Conservation (phyloP, 1,140 invertebrate species). For the Cyclargus thomasi region DNA sequence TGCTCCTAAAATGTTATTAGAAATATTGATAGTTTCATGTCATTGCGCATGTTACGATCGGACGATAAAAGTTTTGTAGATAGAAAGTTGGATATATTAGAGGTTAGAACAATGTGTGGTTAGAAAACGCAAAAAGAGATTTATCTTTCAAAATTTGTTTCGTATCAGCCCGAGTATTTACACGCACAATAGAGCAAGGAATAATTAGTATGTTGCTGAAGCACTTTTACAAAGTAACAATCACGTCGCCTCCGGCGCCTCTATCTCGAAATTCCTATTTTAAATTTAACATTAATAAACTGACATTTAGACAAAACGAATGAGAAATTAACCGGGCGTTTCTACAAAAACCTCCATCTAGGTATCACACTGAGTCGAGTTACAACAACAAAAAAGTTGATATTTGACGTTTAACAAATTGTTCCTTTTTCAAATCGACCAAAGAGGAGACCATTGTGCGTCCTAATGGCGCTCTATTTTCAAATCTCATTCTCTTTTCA, state of each 20-base stretch:
- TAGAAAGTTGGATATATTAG: constrained; percentile 65
- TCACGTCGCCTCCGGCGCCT: constrained; percentile 61
- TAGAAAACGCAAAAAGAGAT: constrained; percentile 41
- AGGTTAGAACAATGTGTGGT: constrained; percentile 52
- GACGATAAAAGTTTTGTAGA: constrained; percentile 62
- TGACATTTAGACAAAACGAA: constrained; percentile 58
- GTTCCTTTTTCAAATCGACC: constrained; percentile 75
- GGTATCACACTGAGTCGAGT: constrained; percentile 61
- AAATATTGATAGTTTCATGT: constrained; percentile 75
- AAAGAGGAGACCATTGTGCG: constrained; percentile 72
- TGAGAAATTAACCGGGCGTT: constrained; percentile 53
- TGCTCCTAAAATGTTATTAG: constrained; percentile 72
- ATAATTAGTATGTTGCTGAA: constrained; percentile 52
- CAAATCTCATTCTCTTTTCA: constrained; percentile 74
- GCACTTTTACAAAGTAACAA: constrained; percentile 58
- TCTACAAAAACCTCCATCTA: constrained; percentile 60
- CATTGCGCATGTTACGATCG: constrained; percentile 67
- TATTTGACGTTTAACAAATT: constrained; percentile 76
- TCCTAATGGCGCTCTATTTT: constrained; percentile 74
- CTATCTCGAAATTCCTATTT: constrained; percentile 53
- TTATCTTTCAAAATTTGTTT: constrained; percentile 14
- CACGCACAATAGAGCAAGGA: constrained; percentile 21
- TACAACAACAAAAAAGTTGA: constrained; percentile 70
- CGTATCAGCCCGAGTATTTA: constrained; percentile 13
- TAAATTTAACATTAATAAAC: constrained; percentile 68